Evolutionary conservation across 2,888 invertebrate species (phyloP), one percentile per base, ranked within the genome.

Genomic region (Cryptocephalus primarius): DNA sequence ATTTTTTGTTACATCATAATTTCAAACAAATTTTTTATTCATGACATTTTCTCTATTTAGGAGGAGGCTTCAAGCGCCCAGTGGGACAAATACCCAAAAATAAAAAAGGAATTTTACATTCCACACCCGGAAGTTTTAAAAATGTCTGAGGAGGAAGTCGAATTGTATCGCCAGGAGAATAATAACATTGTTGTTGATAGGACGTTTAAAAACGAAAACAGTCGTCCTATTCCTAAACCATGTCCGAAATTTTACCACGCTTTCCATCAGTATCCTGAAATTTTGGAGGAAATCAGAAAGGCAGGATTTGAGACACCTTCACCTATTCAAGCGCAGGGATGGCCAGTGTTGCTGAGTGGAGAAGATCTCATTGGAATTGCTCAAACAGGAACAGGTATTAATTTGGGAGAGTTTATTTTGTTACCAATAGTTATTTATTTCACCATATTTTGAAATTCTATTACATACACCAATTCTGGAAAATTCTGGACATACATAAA

Each of bases 351-450:
- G 0, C 70, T 97, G 39, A 80, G 82, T 60, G 97, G 97, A 0
- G 81, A 85, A 62, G 96, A 97, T 70, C 71, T 96, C 65, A 95
- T 97, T 66, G 96, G 96, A 8, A 95, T 97, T 54, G 96, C 96
- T 1, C 95, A 94, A 72, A 92, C 92, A 8, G 91, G 91, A 46
- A 90, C 90, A 12, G 80, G 78, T 54, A 43, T 48, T 36, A 4
- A 36, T 36, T 2, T n/a, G 2, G 4, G 36, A 36, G 22, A 22
- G 22, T 22, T 22, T 22, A 22, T 22, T 22, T 22, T n/a, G n/a
- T n/a, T n/a, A n/a, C n/a, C n/a, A n/a, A n/a, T n/a, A n/a, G n/a
- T n/a, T n/a, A n/a, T n/a, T n/a, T n/a, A n/a, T n/a, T n/a, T n/a
- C n/a, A n/a, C n/a, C n/a, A n/a, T n/a, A n/a, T n/a, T n/a, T n/a